Evolutionary conservation across 2,113 vertebrate species (phyloP), one percentile per base, ranked within the genome.

Genomic region (Apeltes quadracus): DNA sequence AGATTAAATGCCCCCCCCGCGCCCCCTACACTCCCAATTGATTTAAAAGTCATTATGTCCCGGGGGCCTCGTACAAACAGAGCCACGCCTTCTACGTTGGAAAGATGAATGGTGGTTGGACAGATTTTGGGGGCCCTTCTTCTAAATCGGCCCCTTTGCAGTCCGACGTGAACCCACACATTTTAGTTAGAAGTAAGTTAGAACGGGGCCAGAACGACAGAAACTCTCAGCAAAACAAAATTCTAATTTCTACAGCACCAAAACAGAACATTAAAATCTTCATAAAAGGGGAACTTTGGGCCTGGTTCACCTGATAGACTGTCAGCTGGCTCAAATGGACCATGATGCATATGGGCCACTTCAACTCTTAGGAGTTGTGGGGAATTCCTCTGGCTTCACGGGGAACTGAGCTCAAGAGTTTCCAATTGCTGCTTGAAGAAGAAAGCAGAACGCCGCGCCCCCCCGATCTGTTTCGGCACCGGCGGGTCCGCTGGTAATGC

Each of bases 41-140:
- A 87, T 90, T 89, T 83, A 79, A 86, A 85, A 65, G 75, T 71
- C 66, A 82, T 82, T 86, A 83, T 29, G 62, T 62, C 72, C 69
- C 56, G 32, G 22, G 84, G 66, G 76, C 75, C 77, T 76, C 58
- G 4, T 73, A 76, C 81, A 84, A 88, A 83, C 78, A 84, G 22
- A 34, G 29, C 29, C 2, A 5, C 8, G 9, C 23, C 36, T 70
- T 50, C 18, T 34, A 22, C 36, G 7, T 13, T 46, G 18, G 18
- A 48, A 9, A 7, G 13, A 29, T 18, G 20, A 1, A 20, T 18
- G 50, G 20, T 7, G 14, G 10, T 57, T 16, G 29, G 23, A 48
- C 25, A 16, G 16, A 58, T 34, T 39, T 29, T 51, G 34, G 43
- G 34, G 43, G 18, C 13, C 23, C 13, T 23, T 7, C 50, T 59